Evolutionary conservation across 2,113 vertebrate genomes (phyloP), one percentile per base, ranked within the genome.

Genomic region (Chauna torquata): DNA sequence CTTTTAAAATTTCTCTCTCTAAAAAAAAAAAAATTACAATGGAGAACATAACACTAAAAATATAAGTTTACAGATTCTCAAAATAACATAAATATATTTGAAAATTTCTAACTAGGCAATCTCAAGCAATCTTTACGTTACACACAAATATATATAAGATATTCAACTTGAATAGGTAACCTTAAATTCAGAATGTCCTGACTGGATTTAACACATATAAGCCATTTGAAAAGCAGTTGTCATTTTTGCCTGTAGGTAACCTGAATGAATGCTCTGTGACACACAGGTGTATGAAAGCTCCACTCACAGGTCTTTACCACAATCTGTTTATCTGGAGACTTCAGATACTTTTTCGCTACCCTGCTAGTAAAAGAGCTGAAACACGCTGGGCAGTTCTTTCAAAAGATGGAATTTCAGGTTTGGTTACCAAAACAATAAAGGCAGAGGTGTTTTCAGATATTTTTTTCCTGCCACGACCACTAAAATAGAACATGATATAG

Each of bases 401-500:
- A 78, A 69, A 84, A 89, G 30, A 71, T 59, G 38, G 9, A 32
- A 76, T 96, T 94, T 94, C 70, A 74, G 91, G 88, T 96, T 97
- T 97, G 94, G 94, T 97, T 96, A 94, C 92, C 94, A 94, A 92
- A 96, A 82, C 38, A 88, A 15, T 50, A 64, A 78, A 78, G 23
- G n/a, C 28, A 70, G 54, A 88, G n/a, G 79, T 0, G 0, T 8
- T 76, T 93, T 50, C 71, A 94, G 71, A 92, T 90, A 92, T 15
- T 61, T 38, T 38, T 40, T 83, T 82, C 30, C 86, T 86, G 61
- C 22, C 16, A 9, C 7, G 47, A 68, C 44, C 81, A 81, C 34
- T 61, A 4, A 68, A 71, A 44, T 4, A 80, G 30, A 95, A 36
- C 3, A 64, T 20, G 38, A 30, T 3, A 50, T 0, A 92, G 45